Base-by-base conservation (phyloP, 2,797 vertebrate species). In the Thamnophis elegans region DNA sequence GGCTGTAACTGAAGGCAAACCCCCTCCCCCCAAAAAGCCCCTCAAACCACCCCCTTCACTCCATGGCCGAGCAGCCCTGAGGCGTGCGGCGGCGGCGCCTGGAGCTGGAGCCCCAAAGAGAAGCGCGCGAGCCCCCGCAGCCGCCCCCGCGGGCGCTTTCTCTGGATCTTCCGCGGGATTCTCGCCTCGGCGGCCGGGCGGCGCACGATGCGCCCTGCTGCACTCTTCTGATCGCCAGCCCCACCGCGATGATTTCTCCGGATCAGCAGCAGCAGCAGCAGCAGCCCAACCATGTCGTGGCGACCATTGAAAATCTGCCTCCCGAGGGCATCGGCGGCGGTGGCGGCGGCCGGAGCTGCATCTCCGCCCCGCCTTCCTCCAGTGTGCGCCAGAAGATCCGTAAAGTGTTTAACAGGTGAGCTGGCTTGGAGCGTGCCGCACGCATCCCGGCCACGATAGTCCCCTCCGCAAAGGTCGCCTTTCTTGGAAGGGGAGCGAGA, bases 321-420 rank as follows among this genome's bases (percentile, higher is more conserved):
- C 96, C 92, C 47, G 92, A 98, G 87, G 98, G 98, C 93, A 94
- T 96, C 96, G 94, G 96, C 55, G 94, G 97, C 96, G 94, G 96
- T 62, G 94, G 95, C 89, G 96, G 96, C 59, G 82, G 96, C 89
- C 97, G 97, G 92, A 95, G 95, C 93, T 97, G 97, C 94, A 96
- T 98, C 95, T 97, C 98, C 89, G 97, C 98, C 88, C 97, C 98
- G 93, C 94, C 98, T 97, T 90, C 96, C 73, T 93, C 96, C 73
- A 97, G 98, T 95, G 95, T 98, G 85, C 97, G 97, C 96, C 98
- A 98, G 96, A 97, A 98, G 97, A 97, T 99, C 97, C 97, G 97
- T 97, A 98, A 98, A 97, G 97, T 99, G 92, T 95, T 99, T 94
- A 99, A 97, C 98, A 98, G 99, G 98, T 99, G 98, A 98, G 98